These are phyloP conservation scores for Setophaga petechia DNA, from an alignment of 2,113 vertebrate species.

Conservation along the genomic window DNA sequence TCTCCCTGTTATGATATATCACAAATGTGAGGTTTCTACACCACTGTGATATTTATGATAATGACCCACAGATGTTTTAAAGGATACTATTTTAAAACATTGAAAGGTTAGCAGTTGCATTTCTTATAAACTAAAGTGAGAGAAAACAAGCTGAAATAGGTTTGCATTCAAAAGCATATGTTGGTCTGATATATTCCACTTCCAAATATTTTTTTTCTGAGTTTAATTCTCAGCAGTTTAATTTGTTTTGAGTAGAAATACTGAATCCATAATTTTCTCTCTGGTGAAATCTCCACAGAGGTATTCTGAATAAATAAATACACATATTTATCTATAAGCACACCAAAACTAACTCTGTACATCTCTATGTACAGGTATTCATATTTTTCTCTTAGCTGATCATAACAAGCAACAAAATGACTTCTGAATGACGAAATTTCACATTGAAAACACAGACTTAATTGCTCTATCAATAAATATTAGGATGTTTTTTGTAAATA, in stretches of 20 bases:
- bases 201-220: background rate
- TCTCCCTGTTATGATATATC: background rate
- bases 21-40: slow-evolving; percentile 14
- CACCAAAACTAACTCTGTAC: background rate
- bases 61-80: slow-evolving; percentile 61
- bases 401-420: background rate
- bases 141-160: slow-evolving; percentile 13
- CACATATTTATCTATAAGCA: background rate
- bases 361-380: background rate
- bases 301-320: background rate
- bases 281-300: background rate
- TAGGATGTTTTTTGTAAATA: background rate
- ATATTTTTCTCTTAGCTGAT: background rate
- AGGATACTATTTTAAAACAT: slow-evolving; percentile 28
- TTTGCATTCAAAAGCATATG: background rate
- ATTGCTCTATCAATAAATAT: background rate
- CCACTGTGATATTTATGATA: slow-evolving; percentile 64
- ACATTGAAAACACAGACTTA: background rate
- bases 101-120: slow-evolving; percentile 35
- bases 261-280: background rate
- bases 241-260: background rate
- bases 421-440: background rate
- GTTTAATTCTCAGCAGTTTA: background rate
- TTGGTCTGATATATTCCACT: background rate
- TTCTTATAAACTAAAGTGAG: slow-evolving; percentile 21